Percentiles rank a stretch among this genome's conserved stretches.
phyloP scores from a whole-genome alignment of 1,140 invertebrate species.

The Micrasema minimum region DNA sequence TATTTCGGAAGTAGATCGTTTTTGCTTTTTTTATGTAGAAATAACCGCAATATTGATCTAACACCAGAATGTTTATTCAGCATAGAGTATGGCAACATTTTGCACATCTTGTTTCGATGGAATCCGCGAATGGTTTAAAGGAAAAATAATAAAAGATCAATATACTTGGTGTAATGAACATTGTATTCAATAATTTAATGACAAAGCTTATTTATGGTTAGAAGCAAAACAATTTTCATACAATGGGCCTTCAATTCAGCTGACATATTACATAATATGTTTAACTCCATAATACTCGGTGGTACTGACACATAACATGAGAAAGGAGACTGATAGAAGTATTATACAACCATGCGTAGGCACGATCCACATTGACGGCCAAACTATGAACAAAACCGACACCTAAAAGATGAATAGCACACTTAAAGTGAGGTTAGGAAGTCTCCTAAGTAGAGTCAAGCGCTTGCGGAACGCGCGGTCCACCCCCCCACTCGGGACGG shows the following conservation, averaged over 20 bases:
- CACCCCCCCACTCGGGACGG: slow-evolving; percentile 11
- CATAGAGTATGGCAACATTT: too few relatives aligned
- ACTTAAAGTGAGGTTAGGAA: slow-evolving; percentile 13
- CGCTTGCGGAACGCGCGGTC: not conserved
- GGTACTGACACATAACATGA: slow-evolving; percentile 25
- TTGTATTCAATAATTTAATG: slow-evolving; percentile 48
- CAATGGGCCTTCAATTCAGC: slow-evolving; percentile 28
- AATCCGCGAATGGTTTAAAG: not conserved
- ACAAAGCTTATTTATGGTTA: slow-evolving; percentile 47
- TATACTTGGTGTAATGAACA: slow-evolving; percentile 44
- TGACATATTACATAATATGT: slow-evolving; percentile 29
- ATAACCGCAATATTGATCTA: too few relatives aligned
- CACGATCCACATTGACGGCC: not conserved
- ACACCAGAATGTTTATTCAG: too few relatives aligned
- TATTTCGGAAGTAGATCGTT: too few relatives aligned
- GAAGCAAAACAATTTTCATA: slow-evolving; percentile 47
- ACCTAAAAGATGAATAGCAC: slow-evolving; percentile 28
- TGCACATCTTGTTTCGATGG: too few relatives aligned
- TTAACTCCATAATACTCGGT: slow-evolving; percentile 19
- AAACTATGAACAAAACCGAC: slow-evolving; percentile 17
- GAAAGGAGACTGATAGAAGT: slow-evolving; percentile 18
- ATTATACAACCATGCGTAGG: not conserved
- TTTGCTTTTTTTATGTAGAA: too few relatives aligned
- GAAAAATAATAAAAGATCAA: slow-evolving; percentile 24
- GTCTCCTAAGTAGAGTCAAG: not conserved